phyloP scores from a whole-genome alignment of 53 echinoderm and acorn worm genomes.

The Stichopus horrens region DNA sequence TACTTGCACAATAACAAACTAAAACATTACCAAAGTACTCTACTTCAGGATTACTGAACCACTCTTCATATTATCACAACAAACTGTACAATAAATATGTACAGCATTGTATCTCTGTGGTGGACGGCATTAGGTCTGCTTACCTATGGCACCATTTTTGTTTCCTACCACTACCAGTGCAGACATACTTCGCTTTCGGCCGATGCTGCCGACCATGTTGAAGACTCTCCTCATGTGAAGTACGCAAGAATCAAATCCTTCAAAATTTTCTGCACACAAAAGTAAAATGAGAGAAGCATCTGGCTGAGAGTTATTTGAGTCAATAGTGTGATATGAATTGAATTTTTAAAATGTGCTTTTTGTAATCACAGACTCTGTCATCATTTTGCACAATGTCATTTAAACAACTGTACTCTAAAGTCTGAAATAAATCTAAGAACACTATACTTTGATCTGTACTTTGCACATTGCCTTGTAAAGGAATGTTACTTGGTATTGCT shows the following conservation, averaged over 20 bases:
- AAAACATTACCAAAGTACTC: too few species aligned
- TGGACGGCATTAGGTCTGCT: not conserved
- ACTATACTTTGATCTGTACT: not conserved
- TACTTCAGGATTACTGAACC: too few species aligned
- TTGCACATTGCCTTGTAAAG: not conserved
- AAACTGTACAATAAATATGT: too few species aligned
- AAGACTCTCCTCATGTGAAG: conserved; percentile 78
- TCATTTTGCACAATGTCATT: not conserved
- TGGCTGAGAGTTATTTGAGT: not conserved
- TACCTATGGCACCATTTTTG: conserved; percentile 89
- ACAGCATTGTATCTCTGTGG: too few species aligned
- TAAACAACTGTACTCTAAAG: not conserved
- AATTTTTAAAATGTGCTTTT: too few species aligned
- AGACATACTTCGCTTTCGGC: conserved; percentile 85
- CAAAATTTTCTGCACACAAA: conserved; percentile 78
- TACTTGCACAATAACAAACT: too few species aligned
- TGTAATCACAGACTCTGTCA: not conserved
- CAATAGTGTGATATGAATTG: too few species aligned
- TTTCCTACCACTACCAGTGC: conserved; percentile 93
- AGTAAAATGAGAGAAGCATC: not conserved
- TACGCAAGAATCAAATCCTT: conserved; percentile 92
- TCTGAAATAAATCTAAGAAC: not conserved
- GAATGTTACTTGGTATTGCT: too few species aligned
- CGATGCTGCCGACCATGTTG: conserved; percentile 86
- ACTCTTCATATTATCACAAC: too few species aligned